A percentile compares a stretch with the other conserved stretches of the same genome.
Conservation (phyloP, 2,888 invertebrate genomes). For the Lagria hirta region DNA sequence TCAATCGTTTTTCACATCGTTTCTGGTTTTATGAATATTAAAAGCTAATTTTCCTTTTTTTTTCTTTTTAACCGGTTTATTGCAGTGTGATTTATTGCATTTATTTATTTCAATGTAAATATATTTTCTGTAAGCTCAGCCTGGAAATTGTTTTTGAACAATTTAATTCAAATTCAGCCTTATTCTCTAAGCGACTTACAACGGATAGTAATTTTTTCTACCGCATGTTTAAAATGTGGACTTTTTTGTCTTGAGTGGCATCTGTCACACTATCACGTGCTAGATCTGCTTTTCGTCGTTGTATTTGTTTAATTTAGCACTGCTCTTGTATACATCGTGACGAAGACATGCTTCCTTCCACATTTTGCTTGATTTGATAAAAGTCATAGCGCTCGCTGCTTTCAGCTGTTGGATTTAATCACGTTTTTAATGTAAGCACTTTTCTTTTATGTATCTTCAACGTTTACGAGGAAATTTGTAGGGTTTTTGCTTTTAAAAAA, state of each 20-base stretch:
- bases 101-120: no score
- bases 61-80: no score
- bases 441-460: slow-evolving; percentile 1
- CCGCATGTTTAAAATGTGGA: no score
- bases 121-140: no score
- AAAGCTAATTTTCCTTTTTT: no score
- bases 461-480: slow-evolving; percentile 4
- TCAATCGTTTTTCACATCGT: no score
- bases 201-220: no score
- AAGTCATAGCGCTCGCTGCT: slow-evolving; percentile 1
- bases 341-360: slow-evolving; percentile 17
- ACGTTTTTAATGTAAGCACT: slow-evolving; percentile 2
- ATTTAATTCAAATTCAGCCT: no score
- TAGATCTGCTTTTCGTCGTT: slow-evolving; percentile 13
- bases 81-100: no score
- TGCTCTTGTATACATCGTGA: slow-evolving; percentile 14
- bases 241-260: slow-evolving; percentile 11
- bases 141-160: no score
- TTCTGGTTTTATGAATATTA: no score
- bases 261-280: slow-evolving; percentile 19
- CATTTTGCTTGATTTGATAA: slow-evolving; percentile 8
- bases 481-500: slow-evolving; percentile 13
- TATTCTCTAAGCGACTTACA: no score
- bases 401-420: slow-evolving; percentile 7
- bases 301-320: slow-evolving; percentile 19